Base-by-base conservation (phyloP, 2,888 invertebrate genomes). In the Cheilosia soror region DNA sequence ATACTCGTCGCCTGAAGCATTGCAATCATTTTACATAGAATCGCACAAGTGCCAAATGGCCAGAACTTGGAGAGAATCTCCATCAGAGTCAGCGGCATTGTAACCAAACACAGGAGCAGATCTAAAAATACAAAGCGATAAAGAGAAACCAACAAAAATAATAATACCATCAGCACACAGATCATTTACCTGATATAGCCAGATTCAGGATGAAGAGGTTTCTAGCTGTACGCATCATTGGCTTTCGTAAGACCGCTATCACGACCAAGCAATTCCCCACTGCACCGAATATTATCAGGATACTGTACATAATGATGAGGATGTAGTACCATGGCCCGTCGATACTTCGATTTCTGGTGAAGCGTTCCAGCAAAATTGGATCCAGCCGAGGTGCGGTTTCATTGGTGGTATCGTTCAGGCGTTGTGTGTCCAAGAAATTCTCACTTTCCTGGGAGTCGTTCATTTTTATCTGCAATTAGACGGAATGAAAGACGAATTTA, bases 201-300 rank as follows among this genome's bases (percentile, higher is more conserved):
- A 98, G 93, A 93, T 98, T 98, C 65, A 97, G 95, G 89, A 98
- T 98, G 92, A 98, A 97, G 93, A 98, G 96, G 93, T 98, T 97
- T n/a, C 98, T 89, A 0, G 97, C 97, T 13, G 97, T 98, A 49
- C 98, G 93, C 98, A 98, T 98, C 71, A 95, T 94, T 20, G 97
- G 95, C 90, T 98, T 98, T 82, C 97, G 93, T 13, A 96, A 94
- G 66, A 98, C 94, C 87, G 94, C 94, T 84, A 94, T 93, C 86
- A 98, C 97, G 88, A 98, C 98, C 58, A 98, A 93, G 9, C 95
- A 95, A 92, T 98, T 98, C 57, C 98, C 98, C 69, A 96, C 93
- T 2, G 96, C 95, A 47, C 98, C 98, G 69, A 97, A 94, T 13
- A 96, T 92, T 80, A 97, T 97, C 89, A 98, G 93, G 82, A 95